These are phyloP conservation scores for Gymnodraco acuticeps DNA, from an alignment of 2,797 vertebrate species.

Conservation along the genomic window DNA sequence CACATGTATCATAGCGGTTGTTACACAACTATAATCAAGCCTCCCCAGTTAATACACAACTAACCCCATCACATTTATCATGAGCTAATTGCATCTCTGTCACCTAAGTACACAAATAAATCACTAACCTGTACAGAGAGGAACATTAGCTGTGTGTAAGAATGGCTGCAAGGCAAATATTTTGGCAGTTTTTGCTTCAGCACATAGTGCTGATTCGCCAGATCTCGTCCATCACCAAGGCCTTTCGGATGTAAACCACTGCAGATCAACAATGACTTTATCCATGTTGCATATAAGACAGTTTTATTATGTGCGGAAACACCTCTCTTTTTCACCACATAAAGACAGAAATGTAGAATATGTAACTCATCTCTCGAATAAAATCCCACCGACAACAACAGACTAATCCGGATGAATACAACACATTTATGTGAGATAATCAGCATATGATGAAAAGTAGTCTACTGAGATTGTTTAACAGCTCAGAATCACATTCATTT, in stretches of 20 bases:
- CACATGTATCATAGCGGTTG: constrained; percentile 30
- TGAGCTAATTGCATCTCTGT: constrained; percentile 17
- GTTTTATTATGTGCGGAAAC: background rate
- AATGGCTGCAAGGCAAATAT: constrained; percentile 6
- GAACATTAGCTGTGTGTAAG: background rate
- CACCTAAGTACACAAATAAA: constrained; percentile 8
- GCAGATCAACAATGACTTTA: constrained; percentile 22
- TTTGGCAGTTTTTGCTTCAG: constrained; percentile 40
- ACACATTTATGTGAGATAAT: background rate
- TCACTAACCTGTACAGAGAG: background rate
- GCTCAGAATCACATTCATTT: constrained; percentile 12
- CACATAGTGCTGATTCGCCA: constrained; percentile 53
- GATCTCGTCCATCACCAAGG: constrained; percentile 28
- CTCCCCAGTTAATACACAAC: constrained; percentile 18
- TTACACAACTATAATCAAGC: constrained; percentile 47
- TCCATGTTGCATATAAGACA: background rate
- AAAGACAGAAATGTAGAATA: constrained; percentile 2
- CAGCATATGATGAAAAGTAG: background rate
- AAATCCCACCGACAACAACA: background rate
- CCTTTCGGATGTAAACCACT: constrained; percentile 41
- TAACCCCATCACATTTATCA: constrained; percentile 17
- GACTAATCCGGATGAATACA: background rate
- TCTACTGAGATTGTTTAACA: constrained; percentile 16
- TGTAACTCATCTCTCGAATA: background rate
- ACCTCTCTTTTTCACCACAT: background rate